Evolutionary conservation across 2,113 vertebrate genomes (phyloP), one percentile per base, ranked within the genome.

Genomic region (Globicephala melas): DNA sequence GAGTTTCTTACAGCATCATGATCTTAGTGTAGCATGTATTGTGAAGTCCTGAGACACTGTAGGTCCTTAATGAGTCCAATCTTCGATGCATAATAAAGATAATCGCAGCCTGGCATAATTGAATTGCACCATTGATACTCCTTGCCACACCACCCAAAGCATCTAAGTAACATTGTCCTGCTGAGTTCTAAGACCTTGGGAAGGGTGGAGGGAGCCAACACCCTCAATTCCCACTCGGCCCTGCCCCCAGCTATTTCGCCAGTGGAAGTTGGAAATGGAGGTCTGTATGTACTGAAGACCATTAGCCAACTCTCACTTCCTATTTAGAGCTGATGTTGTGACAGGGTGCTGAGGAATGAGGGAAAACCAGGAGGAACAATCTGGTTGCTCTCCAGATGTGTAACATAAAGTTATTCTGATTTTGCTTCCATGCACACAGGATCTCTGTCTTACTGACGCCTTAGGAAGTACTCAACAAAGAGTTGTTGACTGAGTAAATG

Each of bases 81-180:
- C 77, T 79, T 65, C 76, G 89, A 95, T 95, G 85, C 68, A 93
- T 97, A 96, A 95, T 97, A 92, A 94, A 97, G 96, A 98, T 93
- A 97, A 92, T 94, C 95, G 84, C 63, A 95, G 70, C 70, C 65
- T 80, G 67, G 81, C 38, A 17, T 97, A 81, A 97, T 80, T 94
- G 74, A 94, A 89, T 97, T 96, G 60, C 94, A 90, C 97, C 95
- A 95, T 91, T 58, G 65, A 58, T 25, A 70, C 58, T 94, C 83
- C 65, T 97, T 90, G 74, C 90, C 74, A 92, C 67, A 95, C 76
- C 96, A 93, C 62, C 89, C 88, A 95, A 41, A 44, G 6, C 5
- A 1, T 73, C 91, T 94, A 77, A 13, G 70, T 70, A 70, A 71
- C 67, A 76, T 60, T 73, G 0, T 68, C 60, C 58, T 90, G 84